Base-by-base conservation (phyloP, 2,888 invertebrate genomes). In the Mimas tiliae region DNA sequence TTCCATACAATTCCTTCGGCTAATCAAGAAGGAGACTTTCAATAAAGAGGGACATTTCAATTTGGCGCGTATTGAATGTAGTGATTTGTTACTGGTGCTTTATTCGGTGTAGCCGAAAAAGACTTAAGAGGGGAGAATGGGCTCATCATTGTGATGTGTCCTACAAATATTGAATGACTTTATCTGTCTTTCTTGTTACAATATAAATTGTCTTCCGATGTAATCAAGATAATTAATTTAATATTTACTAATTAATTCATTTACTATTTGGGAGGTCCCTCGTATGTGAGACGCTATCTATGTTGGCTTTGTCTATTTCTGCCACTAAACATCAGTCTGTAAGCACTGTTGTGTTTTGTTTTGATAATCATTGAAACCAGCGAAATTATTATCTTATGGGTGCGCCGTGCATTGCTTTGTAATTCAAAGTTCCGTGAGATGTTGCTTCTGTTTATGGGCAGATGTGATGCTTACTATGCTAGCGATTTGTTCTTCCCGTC, bases 21-120 rank as follows among this genome's bases (percentile, higher is more conserved):
- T 78, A 79, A 82, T 80, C 76, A 79, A 72, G 71, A 70, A 69
- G 66, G 69, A 70, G 71, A 67, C 51, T 69, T 72, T 69, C 66
- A 68, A 73, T 70, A 72, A 64, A 38, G 67, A 62, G 53, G 67
- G 70, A 69, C 70, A 68, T 70, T 74, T 75, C 74, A 73, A 75
- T 76, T 76, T 80, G 74, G 52, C 66, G 48, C 73, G 72, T 78
- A 78, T 78, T 76, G 73, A 72, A 79, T 77, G 67, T 68, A 71
- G 74, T 75, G 81, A 82, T 82, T 82, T 80, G 62, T 66, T 63
- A 62, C 62, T 63, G 62, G 53, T 47, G 52, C 66, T 66, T 52
- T 52, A 63, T 63, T 53, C 34, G 21, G 12, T 33, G 62, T 19
- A 53, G 65, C 48, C 47, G 62, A 53, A 55, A 55, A 55, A 65